These are phyloP conservation scores for Rhinopithecus roxellana DNA, from an alignment of 2,113 vertebrate species.

Conservation along the genomic window DNA sequence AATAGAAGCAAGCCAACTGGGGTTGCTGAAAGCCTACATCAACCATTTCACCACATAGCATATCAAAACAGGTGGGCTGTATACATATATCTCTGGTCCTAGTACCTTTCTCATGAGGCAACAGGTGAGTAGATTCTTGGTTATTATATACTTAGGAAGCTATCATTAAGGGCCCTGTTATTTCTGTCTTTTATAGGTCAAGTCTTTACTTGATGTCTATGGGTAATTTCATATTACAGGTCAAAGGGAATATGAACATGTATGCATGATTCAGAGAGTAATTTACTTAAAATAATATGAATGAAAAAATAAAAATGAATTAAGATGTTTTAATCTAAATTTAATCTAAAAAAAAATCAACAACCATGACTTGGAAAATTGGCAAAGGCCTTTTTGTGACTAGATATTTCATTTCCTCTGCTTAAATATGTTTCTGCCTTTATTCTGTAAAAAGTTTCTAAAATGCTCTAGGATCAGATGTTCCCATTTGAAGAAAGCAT, in stretches of 20 bases:
- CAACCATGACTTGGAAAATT: neutral
- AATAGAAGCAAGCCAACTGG: neutral
- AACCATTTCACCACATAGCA: neutral
- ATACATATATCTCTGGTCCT: no score
- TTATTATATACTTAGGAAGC: neutral
- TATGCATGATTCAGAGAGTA: neutral
- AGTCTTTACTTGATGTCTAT: neutral
- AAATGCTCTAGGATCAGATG: neutral
- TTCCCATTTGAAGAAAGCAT: neutral
- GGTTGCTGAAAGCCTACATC: neutral
- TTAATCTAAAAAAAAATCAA: neutral
- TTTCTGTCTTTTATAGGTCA: neutral
- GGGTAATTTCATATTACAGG: neutral
- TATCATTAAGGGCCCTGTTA: neutral
- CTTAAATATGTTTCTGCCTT: neutral
- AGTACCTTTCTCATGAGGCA: neutral
- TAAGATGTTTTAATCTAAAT: neutral
- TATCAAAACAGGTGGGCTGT: neutral
- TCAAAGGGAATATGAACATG: neutral
- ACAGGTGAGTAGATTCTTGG: neutral
- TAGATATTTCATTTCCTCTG: neutral
- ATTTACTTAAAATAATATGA: slow-evolving; percentile 7
- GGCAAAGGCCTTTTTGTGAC: neutral
- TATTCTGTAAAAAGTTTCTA: neutral
- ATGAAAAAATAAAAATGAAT: neutral